Conservation (phyloP, 2,888 invertebrate genomes). For the Thereva unica region DNA sequence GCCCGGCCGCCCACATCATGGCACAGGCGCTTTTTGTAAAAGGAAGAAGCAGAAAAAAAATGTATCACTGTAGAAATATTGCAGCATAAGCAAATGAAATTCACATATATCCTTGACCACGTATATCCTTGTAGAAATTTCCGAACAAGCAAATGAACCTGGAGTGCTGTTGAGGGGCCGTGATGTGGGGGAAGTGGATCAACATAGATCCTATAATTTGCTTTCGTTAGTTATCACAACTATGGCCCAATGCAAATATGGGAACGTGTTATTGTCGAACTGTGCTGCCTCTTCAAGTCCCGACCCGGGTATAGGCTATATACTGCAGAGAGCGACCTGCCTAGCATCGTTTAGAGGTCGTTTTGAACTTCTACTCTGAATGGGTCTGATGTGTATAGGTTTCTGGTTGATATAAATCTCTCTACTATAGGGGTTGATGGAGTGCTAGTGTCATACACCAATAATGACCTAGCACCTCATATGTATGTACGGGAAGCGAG, state of each 20-base stretch:
- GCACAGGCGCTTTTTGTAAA: too few species aligned
- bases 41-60: neutral
- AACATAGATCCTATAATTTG: conserved; percentile 37
- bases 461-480: conserved; percentile 9
- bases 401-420: too few species aligned
- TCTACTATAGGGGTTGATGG: too few species aligned
- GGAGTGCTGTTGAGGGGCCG: conserved; percentile 1
- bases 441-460: conserved; percentile 10
- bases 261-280: conserved; percentile 17
- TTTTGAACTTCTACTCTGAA: too few species aligned
- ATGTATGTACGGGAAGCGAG: neutral
- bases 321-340: neutral
- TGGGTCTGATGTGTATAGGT: too few species aligned
- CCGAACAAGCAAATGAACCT: conserved; percentile 29
- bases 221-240: conserved; percentile 34
- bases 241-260: conserved; percentile 19
- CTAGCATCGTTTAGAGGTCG: too few species aligned
- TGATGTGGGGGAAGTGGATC: conserved; percentile 15
- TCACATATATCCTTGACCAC: neutral
- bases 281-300: conserved; percentile 3
- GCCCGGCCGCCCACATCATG: too few species aligned
- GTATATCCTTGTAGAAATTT: conserved; percentile 1
- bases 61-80: conserved; percentile 14
- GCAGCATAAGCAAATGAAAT: conserved; percentile 6
- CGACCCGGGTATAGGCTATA: conserved; percentile 1